phyloP scores from a whole-genome alignment of 1,140 invertebrate genomes.

The Hypsibius dujardini region DNA sequence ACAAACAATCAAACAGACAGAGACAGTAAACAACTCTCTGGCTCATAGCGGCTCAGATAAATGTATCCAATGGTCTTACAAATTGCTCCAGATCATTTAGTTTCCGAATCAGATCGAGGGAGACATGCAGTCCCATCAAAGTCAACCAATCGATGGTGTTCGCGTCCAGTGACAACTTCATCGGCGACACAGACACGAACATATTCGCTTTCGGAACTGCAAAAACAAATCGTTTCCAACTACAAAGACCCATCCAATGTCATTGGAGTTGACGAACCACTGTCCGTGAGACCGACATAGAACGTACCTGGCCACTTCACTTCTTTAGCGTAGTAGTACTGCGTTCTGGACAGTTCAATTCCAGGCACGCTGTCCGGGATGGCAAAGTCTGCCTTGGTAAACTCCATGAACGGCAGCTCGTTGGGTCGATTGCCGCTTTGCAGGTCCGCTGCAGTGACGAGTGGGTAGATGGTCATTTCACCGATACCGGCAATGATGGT shows the following conservation, averaged over 20 bases:
- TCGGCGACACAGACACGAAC: background rate
- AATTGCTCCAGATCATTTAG: background rate
- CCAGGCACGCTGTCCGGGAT: background rate
- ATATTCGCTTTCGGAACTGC: constrained; percentile 3
- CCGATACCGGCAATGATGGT: background rate
- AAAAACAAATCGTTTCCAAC: background rate
- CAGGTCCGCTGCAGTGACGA: background rate
- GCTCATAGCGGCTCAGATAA: too few relatives aligned
- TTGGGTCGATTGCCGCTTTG: background rate
- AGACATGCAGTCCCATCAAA: background rate
- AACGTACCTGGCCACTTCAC: constrained; percentile 6
- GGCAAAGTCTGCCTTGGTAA: background rate
- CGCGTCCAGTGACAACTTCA: background rate
- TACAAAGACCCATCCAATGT: too few relatives aligned
- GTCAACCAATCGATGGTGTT: constrained; percentile 16
- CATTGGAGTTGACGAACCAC: too few relatives aligned
- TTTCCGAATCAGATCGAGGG: background rate
- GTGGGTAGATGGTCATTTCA: background rate
- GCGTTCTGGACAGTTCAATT: background rate
- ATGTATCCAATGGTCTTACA: background rate
- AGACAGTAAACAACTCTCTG: too few relatives aligned
- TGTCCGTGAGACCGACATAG: too few relatives aligned
- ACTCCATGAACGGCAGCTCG: background rate
- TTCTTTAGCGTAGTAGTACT: constrained; percentile 14
- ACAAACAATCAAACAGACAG: too few relatives aligned